A percentile compares a stretch with the other conserved stretches of the same genome.
phyloP scores from a whole-genome alignment of 2,113 vertebrate species.

The Daboia siamensis region DNA sequence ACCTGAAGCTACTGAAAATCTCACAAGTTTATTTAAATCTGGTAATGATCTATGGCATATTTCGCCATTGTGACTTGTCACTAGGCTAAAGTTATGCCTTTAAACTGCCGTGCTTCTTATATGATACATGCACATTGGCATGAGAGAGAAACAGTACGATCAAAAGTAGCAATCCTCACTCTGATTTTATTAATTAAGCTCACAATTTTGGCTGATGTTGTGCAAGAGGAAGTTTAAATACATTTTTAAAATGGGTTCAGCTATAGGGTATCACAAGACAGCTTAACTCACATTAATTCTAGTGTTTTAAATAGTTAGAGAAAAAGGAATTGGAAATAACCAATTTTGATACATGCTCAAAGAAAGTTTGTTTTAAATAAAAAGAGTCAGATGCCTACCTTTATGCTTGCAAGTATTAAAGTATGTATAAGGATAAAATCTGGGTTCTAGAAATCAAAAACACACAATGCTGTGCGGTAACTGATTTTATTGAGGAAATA shows the following conservation, averaged over 20 bases:
- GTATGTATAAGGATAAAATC: neutral
- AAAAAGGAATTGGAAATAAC: constrained; percentile 23
- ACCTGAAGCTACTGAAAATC: neutral
- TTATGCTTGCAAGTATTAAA: constrained; percentile 12
- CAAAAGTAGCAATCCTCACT: neutral
- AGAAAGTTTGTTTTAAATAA: constrained; percentile 23
- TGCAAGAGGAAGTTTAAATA: neutral
- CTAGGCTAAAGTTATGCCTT: fast-evolving
- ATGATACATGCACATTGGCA: neutral
- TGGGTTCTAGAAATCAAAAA: neutral
- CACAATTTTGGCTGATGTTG: neutral
- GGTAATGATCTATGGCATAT: neutral
- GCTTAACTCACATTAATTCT: neutral
- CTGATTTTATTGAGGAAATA: neutral
- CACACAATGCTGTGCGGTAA: neutral
- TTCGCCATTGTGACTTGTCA: fast-evolving
- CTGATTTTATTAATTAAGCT: neutral
- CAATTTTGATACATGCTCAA: constrained; percentile 37
- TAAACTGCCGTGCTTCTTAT: neutral
- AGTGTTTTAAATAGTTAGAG: constrained; percentile 33
- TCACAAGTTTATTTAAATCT: neutral
- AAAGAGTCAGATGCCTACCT: constrained; percentile 22
- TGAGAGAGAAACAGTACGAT: neutral
- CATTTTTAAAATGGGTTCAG: neutral
- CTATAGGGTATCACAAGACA: neutral